Percentiles rank a stretch among this genome's conserved stretches.
Evolutionary conservation across 37 sponge, comb jelly and placozoan species (phyloP).

Genomic region (Aplysina aerophoba): DNA sequence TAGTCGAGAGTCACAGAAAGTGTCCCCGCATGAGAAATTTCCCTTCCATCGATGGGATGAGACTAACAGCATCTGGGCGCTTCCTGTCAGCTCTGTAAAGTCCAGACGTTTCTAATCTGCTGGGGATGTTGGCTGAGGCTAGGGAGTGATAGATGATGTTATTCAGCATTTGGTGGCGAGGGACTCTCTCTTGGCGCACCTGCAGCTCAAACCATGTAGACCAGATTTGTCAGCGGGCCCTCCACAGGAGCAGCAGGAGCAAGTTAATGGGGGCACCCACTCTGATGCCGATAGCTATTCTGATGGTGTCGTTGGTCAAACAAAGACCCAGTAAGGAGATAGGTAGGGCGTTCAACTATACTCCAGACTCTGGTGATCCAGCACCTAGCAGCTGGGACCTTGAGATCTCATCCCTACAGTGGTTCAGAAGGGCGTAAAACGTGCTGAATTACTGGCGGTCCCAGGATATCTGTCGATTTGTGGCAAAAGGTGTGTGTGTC

Average conservation of each 20-base stretch:
- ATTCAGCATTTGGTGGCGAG: not conserved
- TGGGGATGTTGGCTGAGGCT: constrained; percentile 13
- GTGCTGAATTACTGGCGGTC: not conserved
- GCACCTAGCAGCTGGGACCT: constrained; percentile 17
- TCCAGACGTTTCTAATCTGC: not conserved
- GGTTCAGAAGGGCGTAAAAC: not conserved
- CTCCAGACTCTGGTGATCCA: not conserved
- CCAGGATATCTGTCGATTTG: constrained; percentile 31
- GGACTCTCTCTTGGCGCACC: not conserved
- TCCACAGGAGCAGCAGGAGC: not conserved
- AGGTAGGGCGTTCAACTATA: constrained; percentile 4
- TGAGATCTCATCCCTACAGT: not conserved
- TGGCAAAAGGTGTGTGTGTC: not conserved
- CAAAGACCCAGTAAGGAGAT: constrained; percentile 12
- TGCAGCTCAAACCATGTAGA: not conserved
- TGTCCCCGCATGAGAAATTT: not conserved
- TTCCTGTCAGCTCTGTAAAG: not conserved
- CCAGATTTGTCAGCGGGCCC: not conserved
- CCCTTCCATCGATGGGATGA: not conserved
- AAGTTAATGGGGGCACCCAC: not conserved
- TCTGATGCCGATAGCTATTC: not conserved
- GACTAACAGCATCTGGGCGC: too few relatives aligned
- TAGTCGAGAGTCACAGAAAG: not conserved
- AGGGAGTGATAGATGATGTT: not conserved
- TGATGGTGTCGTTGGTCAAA: not conserved